A percentile compares a stretch with the other conserved stretches of the same genome.
These are phyloP conservation scores for Drosophila trapezifrons DNA, from an alignment of 1,140 invertebrate species.

Conservation along the genomic window DNA sequence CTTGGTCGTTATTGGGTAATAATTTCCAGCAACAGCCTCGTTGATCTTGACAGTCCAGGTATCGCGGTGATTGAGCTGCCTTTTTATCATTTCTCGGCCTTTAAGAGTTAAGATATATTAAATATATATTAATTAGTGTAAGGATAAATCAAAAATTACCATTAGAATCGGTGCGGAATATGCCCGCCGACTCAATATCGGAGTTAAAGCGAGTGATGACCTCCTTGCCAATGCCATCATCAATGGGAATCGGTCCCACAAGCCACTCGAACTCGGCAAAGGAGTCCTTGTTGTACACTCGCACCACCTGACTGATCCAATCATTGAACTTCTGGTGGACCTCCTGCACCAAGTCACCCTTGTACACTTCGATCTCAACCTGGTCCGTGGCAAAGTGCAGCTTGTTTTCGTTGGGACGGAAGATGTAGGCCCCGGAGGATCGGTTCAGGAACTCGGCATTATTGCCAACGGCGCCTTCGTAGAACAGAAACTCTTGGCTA, in stretches of 20 bases:
- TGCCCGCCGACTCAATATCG: slow-evolving; percentile 87
- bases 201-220: slow-evolving; percentile 90
- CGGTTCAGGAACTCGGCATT: slow-evolving; percentile 78
- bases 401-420: slow-evolving; percentile 88
- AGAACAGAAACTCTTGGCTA: slow-evolving; percentile 91
- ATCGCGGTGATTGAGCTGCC: slow-evolving; percentile 89
- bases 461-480: slow-evolving; percentile 88
- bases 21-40: slow-evolving; percentile 89
- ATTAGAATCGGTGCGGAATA: slow-evolving; percentile 97
- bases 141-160: slow-evolving; percentile 18
- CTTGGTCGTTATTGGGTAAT: slow-evolving; percentile 95
- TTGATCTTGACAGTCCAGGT: slow-evolving; percentile 61
- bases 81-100: slow-evolving; percentile 92
- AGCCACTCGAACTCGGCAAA: slow-evolving; percentile 96
- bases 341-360: slow-evolving; percentile 92
- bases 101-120: background rate
- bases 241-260: slow-evolving; percentile 96
- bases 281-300: slow-evolving; percentile 88
- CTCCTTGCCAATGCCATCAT: slow-evolving; percentile 92
- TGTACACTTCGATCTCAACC: slow-evolving; percentile 84
- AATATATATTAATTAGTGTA: too few species aligned
- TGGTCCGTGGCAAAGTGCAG: slow-evolving; percentile 22
- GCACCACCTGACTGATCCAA: slow-evolving; percentile 93
- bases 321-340: slow-evolving; percentile 90
- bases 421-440: slow-evolving; percentile 94